Evolutionary conservation across 2,113 vertebrate species (phyloP), one percentile per base, ranked within the genome.

Genomic region (Synchiropus splendidus): DNA sequence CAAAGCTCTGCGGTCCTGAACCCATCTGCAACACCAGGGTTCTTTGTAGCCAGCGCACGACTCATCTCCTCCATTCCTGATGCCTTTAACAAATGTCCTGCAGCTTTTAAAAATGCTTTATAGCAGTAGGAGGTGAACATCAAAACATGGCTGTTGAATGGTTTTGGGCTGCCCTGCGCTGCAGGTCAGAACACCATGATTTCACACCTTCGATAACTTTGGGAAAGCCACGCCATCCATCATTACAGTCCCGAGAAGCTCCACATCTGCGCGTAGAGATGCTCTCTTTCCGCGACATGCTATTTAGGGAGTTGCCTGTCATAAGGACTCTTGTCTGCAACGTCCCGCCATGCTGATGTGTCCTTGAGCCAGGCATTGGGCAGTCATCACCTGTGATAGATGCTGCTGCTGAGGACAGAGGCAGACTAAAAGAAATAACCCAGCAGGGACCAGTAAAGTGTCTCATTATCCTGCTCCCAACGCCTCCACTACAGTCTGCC

Each of bases 401-500:
- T 27, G 21, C 21, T 60, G 27, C 42, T 1, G 31, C 48, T 40
- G 39, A 53, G 55, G 39, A 49, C 58, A 51, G 51, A 61, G 36
- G 31, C 42, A 50, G 39, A 56, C 54, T 57, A 45, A 70, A 47
- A 64, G 54, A 45, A 36, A 65, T 61, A 48, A 45, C 64, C 67
- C 67, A 56, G 51, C 36, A 49, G 70, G 69, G 61, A 52, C 54
- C 59, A 66, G 67, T 72, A 71, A 72, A 72, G 72, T 72, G 67
- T 79, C 58, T 70, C 70, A 68, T 75, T 65, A 58, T 66, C 75
- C 74, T 72, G 64, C 72, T 54, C 62, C 70, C 70, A 14, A 36
- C 80, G 82, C 74, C 82, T 80, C 81, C 74, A 77, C 80, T 84
- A 86, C 84, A 87, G 84, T 87, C 76, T 87, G 83, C 84, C 83